Base-by-base conservation (phyloP, 2,797 vertebrate genomes). In the Microctenopoma steveboyesi region DNA sequence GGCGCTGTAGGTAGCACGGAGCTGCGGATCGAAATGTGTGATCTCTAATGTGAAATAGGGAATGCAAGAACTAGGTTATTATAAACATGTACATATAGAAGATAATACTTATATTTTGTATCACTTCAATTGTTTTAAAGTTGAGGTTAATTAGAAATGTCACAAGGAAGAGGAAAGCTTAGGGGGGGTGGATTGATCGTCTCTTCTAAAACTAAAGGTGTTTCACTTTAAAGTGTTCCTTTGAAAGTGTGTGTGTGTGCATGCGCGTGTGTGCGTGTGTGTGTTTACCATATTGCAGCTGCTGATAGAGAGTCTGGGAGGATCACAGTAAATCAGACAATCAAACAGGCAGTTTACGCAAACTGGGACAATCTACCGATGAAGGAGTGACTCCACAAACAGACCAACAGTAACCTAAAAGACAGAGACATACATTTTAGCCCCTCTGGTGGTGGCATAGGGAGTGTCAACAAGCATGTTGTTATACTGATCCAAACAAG, bases 271-370 rank as follows among this genome's bases (percentile, higher is more conserved):
- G 52, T 58, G 55, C 59, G 67, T 33, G 56, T 71, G 42, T 49
- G 4, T 2, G 5, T 2, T 13, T 87, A 90, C 87, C 87, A 90
- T 90, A 3, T 58, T 74, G 65, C 35, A 51, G 81, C 57, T n/a
- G 58, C 55, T 40, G 54, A 45, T 11, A 57, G 43, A 64, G 73
- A 74, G 1, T 49, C 30, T 30, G 30, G 40, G 27, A 59, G 56
- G 62, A n/a, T 47, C 0, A 33, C 54, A 47, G 74, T 42, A 12
- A 25, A 45, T 56, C 71, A 72, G 54, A 45, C 51, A 18, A 10
- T 64, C 35, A 54, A 52, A 72, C 13, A n/a, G 12, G 15, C 46
- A 45, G 39, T 4, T 15, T 25, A 40, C 47, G 22, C 15, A 37
- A 18, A 42, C 12, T 52, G 62, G 57, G 22, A 43, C 3, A 27